Percentiles rank a stretch among this genome's conserved stretches.
Evolutionary conservation across 2,113 vertebrate species (phyloP).

Genomic region (Eurypyga helias): DNA sequence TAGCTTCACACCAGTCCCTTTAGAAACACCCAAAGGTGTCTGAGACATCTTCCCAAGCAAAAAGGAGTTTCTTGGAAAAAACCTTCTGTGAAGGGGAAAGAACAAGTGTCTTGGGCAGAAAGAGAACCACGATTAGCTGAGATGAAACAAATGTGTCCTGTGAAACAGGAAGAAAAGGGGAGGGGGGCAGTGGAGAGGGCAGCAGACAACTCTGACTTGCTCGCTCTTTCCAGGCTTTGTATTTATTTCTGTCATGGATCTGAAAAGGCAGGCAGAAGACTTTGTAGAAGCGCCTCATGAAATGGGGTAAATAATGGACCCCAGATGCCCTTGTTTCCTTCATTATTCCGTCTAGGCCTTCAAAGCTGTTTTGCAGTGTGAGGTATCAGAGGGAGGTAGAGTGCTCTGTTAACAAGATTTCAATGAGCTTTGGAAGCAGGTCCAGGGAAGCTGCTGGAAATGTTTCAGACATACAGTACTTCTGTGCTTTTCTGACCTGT

Average conservation of each 20-base stretch:
- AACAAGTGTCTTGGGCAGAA: conserved; percentile 30
- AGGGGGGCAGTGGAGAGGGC: conserved; percentile 40
- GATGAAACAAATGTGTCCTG: conserved; percentile 48
- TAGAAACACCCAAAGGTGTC: neutral
- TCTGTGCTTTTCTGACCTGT: conserved; percentile 50
- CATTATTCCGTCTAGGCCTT: conserved; percentile 66
- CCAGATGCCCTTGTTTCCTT: conserved; percentile 66
- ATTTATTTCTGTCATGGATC: conserved; percentile 67
- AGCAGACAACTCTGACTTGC: conserved; percentile 58
- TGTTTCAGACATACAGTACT: conserved; percentile 38
- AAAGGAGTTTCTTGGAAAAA: neutral
- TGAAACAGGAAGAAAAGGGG: conserved; percentile 47
- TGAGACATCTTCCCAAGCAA: neutral
- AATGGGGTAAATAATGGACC: conserved; percentile 68
- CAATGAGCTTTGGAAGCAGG: conserved; percentile 67
- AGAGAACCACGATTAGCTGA: conserved; percentile 9
- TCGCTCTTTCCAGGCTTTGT: conserved; percentile 60
- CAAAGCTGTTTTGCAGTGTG: conserved; percentile 60
- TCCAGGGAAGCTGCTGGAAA: conserved; percentile 65
- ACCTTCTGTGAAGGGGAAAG: neutral
- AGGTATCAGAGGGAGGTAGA: conserved; percentile 68
- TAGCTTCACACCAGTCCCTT: neutral
- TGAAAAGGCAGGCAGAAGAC: conserved; percentile 67
- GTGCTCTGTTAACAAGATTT: conserved; percentile 64
- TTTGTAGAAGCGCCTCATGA: conserved; percentile 59